Conservation (phyloP, 2,888 invertebrate species). For the Pherbina coryleti region DNA sequence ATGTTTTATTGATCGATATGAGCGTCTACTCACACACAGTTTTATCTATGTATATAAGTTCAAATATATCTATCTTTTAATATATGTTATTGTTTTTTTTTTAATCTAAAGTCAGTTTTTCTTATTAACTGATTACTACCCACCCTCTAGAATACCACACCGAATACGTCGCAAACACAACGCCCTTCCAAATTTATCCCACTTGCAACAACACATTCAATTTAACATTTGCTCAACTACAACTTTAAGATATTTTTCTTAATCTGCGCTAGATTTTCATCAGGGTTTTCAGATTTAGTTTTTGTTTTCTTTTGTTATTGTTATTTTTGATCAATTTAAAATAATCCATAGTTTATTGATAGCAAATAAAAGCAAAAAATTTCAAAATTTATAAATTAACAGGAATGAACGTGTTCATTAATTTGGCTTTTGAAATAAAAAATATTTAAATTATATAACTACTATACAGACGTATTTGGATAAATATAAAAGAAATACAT, state of each 20-base stretch:
- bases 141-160: background rate
- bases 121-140: background rate
- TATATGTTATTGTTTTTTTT: background rate
- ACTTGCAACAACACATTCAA: background rate
- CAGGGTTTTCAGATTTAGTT: background rate
- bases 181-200: background rate
- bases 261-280: background rate
- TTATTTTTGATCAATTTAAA: conserved; percentile 4
- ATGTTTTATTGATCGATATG: conserved; percentile 29
- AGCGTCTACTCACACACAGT: conserved; percentile 16
- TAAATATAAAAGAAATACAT: background rate
- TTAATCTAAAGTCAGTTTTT: background rate
- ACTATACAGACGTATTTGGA: conserved; percentile 13
- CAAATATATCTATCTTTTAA: background rate
- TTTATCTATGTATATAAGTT: background rate
- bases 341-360: conserved; percentile 5
- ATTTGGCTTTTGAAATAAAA: background rate
- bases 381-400: conserved; percentile 19
- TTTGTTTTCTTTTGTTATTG: background rate
- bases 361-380: background rate
- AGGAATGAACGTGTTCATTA: conserved; percentile 24
- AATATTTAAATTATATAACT: background rate
- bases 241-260: background rate
- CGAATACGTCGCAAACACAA: too few relatives aligned
- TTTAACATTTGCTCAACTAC: background rate